These are phyloP conservation scores for Dryococelus australis DNA, from an alignment of 2,888 invertebrate species.

Conservation along the genomic window DNA sequence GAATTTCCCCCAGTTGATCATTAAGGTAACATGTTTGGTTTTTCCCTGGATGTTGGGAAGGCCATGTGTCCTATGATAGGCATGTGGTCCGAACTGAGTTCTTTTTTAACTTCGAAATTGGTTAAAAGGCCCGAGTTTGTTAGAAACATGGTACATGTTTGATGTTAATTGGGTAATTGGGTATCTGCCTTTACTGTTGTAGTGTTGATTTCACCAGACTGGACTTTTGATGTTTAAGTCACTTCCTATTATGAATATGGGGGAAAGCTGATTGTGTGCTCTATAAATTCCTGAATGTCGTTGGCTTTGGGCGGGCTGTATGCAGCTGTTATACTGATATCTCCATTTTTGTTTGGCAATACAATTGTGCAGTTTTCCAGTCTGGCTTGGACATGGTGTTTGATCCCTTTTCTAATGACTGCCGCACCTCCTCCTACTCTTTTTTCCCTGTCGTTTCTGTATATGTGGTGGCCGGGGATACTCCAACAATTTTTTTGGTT, in stretches of 20 bases:
- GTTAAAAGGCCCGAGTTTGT: background rate
- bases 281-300: background rate
- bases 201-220: background rate
- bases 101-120: background rate
- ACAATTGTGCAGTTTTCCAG: too few relatives aligned
- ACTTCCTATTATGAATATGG: background rate
- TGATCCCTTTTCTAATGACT: background rate
- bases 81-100: background rate
- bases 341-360: too few relatives aligned
- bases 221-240: background rate
- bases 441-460: background rate
- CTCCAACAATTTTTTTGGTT: background rate
- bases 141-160: background rate
- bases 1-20: background rate
- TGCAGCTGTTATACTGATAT: background rate
- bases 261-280: background rate
- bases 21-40: background rate
- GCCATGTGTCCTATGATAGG: background rate
- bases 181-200: background rate
- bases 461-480: background rate
- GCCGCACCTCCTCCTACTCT: background rate
- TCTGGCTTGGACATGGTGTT: background rate
- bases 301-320: background rate
- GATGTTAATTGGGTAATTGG: background rate
- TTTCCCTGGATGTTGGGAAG: background rate